Percentiles rank a stretch among this genome's conserved stretches.
Evolutionary conservation across 2,113 vertebrate species (phyloP).

Genomic region (Phaetusa simplex): DNA sequence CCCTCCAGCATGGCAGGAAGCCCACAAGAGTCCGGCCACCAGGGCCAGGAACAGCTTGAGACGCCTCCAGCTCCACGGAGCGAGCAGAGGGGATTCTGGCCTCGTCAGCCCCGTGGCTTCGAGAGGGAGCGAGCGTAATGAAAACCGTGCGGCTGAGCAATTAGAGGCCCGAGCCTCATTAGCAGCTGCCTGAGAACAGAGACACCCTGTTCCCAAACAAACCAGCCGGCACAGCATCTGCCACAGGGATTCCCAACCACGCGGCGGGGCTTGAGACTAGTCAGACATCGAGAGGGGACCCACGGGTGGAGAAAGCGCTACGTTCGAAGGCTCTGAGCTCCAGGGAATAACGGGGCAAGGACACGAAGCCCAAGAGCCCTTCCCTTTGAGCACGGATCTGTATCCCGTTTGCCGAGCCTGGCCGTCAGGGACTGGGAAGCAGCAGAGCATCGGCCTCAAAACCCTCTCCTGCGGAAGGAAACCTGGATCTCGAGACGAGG

Average conservation of each 20-base stretch:
- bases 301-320: rapidly evolving
- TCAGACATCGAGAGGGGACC: too few relatives aligned
- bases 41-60: background rate
- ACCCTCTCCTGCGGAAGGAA: background rate
- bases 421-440: background rate
- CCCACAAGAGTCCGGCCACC: background rate
- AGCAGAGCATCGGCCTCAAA: background rate
- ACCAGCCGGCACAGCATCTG: background rate
- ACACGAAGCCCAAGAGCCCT: background rate
- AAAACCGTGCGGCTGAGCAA: background rate
- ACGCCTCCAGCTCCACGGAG: background rate
- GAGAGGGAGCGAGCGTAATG: background rate
- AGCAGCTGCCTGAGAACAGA: background rate
- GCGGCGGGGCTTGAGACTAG: too few relatives aligned
- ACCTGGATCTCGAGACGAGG: background rate
- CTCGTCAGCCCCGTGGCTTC: background rate
- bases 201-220: background rate
- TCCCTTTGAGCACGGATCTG: background rate
- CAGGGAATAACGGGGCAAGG: background rate
- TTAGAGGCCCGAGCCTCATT: background rate
- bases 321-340: rapidly evolving
- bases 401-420: rapidly evolving
- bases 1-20: background rate
- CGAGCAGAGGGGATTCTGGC: background rate
- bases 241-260: background rate